Evolutionary conservation across 2,888 invertebrate species (phyloP).

Genomic region (Himalopsyche tibetana): DNA sequence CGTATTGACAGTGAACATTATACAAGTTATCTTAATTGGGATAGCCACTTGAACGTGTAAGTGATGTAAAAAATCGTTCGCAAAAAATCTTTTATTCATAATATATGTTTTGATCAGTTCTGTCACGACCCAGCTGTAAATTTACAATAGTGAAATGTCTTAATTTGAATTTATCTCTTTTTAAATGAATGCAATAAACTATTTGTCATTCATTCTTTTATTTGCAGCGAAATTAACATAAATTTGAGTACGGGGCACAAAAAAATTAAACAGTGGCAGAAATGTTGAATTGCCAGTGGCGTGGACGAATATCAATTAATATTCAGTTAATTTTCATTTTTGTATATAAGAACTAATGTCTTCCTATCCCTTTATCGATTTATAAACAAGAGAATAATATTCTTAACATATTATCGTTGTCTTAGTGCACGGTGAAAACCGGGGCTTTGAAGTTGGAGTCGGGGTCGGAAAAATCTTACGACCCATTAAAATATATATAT

Average conservation of each 20-base stretch:
- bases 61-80: not conserved
- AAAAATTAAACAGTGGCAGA: slow-evolving; percentile 27
- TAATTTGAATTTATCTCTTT: slow-evolving; percentile 32
- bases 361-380: too few species aligned
- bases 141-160: slow-evolving; percentile 22
- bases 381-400: too few species aligned
- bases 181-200: slow-evolving; percentile 26
- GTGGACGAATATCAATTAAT: too few species aligned
- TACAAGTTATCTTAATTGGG: too few species aligned
- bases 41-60: not conserved
- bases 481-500: too few species aligned
- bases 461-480: too few species aligned
- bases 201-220: slow-evolving; percentile 26
- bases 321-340: too few species aligned
- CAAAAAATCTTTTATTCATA: slow-evolving; percentile 23
- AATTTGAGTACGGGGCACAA: not conserved
- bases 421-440: too few species aligned
- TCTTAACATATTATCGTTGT: too few species aligned
- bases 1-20: too few species aligned
- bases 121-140: slow-evolving; percentile 1
- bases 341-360: too few species aligned
- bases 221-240: slow-evolving; percentile 16
- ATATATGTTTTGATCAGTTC: slow-evolving; percentile 1
- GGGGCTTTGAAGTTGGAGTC: too few species aligned
- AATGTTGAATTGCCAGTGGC: not conserved